Conservation (phyloP, 2,888 invertebrate genomes). For the Pelosia muscerda region DNA sequence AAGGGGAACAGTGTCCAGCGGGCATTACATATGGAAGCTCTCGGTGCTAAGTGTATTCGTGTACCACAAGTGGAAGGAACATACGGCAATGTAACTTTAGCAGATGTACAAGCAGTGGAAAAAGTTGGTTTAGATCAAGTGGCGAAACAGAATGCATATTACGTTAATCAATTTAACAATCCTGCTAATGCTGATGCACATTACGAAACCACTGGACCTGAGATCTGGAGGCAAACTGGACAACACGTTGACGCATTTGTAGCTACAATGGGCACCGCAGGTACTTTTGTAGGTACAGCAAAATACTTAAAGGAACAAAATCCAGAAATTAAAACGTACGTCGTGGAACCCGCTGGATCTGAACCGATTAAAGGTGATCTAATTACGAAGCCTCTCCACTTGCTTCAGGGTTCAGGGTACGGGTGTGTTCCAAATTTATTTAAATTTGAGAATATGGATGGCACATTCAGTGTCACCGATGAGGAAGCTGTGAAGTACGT, state of each 20-base stretch:
- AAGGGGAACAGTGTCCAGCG: constrained; percentile 79
- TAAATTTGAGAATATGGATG: constrained; percentile 75
- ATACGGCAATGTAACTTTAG: constrained; percentile 78
- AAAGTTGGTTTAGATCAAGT: constrained; percentile 67
- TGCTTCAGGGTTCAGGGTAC: constrained; percentile 81
- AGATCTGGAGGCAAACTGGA: constrained; percentile 82
- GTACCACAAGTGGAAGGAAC: constrained; percentile 81
- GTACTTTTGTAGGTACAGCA: constrained; percentile 76
- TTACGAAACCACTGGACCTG: constrained; percentile 79
- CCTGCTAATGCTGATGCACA: constrained; percentile 70
- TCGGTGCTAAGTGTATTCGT: constrained; percentile 76
- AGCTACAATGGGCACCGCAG: constrained; percentile 78
- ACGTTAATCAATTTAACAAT: constrained; percentile 79
- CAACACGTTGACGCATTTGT: constrained; percentile 77
- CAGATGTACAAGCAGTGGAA: constrained; percentile 76
- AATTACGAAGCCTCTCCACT: constrained; percentile 78
- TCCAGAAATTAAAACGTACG: constrained; percentile 68
- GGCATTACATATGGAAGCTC: constrained; percentile 81
- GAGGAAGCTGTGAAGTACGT: constrained; percentile 74
- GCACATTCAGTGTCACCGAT: constrained; percentile 73
- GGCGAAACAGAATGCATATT: constrained; percentile 72
- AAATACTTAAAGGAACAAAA: constrained; percentile 78
- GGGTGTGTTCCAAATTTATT: constrained; percentile 77
- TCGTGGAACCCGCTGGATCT: constrained; percentile 78
- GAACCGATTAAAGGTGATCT: constrained; percentile 76